phyloP scores from a whole-genome alignment of 2,888 invertebrate species.

The Thera britannica region DNA sequence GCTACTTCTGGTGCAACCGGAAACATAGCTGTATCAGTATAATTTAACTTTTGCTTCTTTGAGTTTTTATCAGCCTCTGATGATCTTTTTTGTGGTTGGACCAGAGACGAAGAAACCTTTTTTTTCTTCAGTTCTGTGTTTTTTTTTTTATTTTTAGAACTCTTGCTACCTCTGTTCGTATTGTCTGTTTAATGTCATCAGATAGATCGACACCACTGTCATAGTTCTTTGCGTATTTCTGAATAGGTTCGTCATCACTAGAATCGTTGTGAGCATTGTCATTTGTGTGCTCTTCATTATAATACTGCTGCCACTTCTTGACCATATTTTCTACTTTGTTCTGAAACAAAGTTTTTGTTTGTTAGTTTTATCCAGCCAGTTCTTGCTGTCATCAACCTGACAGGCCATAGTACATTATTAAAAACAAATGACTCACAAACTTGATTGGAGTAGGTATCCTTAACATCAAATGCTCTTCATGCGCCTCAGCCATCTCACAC shows the following conservation, averaged over 20 bases:
- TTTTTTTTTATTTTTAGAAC: slow-evolving; percentile 43
- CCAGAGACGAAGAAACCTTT: slow-evolving; percentile 11
- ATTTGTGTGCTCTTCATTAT: slow-evolving; percentile 50
- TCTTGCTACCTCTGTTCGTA: slow-evolving; percentile 61
- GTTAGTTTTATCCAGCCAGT: neutral
- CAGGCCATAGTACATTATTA: no score
- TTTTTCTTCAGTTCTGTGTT: slow-evolving; percentile 27
- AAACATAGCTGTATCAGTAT: slow-evolving; percentile 24
- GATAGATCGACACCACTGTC: slow-evolving; percentile 63
- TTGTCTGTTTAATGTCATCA: slow-evolving; percentile 62
- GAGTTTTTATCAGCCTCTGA: slow-evolving; percentile 36
- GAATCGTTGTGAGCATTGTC: slow-evolving; percentile 38
- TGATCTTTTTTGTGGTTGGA: slow-evolving; percentile 25
- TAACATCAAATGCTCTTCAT: slow-evolving; percentile 90
- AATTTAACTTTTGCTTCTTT: slow-evolving; percentile 39
- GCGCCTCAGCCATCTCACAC: slow-evolving; percentile 89
- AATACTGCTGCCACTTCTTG: slow-evolving; percentile 58
- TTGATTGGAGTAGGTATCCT: slow-evolving; percentile 84
- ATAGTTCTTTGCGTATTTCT: slow-evolving; percentile 63
- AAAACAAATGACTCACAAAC: slow-evolving; percentile 59
- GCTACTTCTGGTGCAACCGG: slow-evolving; percentile 54
- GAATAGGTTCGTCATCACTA: slow-evolving; percentile 76
- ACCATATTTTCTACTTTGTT: slow-evolving; percentile 60
- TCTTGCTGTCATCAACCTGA: no score
- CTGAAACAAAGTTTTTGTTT: slow-evolving; percentile 48